Conservation (phyloP, 1,140 invertebrate genomes). For the Mycetomoellerius zeteki region DNA sequence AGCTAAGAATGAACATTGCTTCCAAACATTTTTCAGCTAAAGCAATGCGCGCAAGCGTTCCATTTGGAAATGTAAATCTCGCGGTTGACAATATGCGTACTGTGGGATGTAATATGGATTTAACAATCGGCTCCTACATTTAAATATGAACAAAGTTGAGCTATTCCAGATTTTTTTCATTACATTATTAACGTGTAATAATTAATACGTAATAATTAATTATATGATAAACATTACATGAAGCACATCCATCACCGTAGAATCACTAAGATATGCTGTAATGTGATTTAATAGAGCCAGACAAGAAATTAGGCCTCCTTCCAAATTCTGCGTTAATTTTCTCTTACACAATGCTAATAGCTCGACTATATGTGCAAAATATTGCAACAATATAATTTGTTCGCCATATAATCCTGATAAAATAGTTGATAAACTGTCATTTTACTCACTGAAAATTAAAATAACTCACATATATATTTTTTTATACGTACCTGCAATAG, state of each 20-base stretch:
- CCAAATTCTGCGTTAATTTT: constrained; percentile 93
- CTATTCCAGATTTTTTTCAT: not conserved
- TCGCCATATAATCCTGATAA: constrained; percentile 95
- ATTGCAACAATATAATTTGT: constrained; percentile 97
- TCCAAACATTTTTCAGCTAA: constrained; percentile 94
- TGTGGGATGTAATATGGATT: constrained; percentile 93
- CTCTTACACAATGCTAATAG: constrained; percentile 92
- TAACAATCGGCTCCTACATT: constrained; percentile 90
- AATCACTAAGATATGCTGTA: constrained; percentile 94
- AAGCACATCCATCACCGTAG: constrained; percentile 94
- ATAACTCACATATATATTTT: not conserved
- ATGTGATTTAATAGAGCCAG: constrained; percentile 93
- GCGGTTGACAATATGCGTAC: constrained; percentile 91
- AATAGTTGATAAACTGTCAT: constrained; percentile 46
- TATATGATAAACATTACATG: constrained; percentile 87
- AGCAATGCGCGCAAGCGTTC: constrained; percentile 90
- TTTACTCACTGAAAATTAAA: not conserved
- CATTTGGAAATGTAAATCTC: constrained; percentile 93
- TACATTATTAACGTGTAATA: constrained; percentile 27
- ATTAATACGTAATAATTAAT: constrained; percentile 2
- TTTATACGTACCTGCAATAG: constrained; percentile 89
- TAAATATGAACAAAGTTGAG: constrained; percentile 39
- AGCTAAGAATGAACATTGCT: constrained; percentile 92
- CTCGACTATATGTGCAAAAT: constrained; percentile 97
- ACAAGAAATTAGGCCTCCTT: constrained; percentile 95